A percentile compares a stretch with the other conserved stretches of the same genome.
Conservation (phyloP, 2,797 vertebrate species). For the Australoheros facetus region DNA sequence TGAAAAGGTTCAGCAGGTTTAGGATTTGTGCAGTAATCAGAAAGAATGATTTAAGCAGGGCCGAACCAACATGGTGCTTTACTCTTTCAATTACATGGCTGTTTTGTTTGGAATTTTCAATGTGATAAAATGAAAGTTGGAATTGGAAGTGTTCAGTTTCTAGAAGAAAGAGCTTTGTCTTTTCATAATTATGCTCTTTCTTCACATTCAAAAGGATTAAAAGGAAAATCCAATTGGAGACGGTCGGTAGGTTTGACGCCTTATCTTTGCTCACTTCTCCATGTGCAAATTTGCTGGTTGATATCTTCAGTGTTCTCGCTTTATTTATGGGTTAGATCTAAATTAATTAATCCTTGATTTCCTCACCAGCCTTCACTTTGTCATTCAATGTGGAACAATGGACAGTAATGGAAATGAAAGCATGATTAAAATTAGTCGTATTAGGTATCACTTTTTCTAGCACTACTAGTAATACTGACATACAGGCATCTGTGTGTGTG, state of each 20-base stretch:
- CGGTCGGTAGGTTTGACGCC: constrained; percentile 32
- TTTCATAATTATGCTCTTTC: constrained; percentile 51
- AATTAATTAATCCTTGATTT: constrained; percentile 37
- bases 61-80: constrained; percentile 1
- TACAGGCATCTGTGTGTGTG: not conserved
- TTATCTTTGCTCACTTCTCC: constrained; percentile 42
- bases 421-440: constrained; percentile 8
- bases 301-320: constrained; percentile 42
- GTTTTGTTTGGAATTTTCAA: constrained; percentile 19
- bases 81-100: constrained; percentile 25
- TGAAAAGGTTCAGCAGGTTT: not conserved
- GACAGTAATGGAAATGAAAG: constrained; percentile 17
- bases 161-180: constrained; percentile 36
- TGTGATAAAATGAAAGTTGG: constrained; percentile 33
- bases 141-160: constrained; percentile 37
- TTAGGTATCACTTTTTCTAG: not conserved
- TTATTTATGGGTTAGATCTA: constrained; percentile 43
- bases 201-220: constrained; percentile 40
- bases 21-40: not conserved
- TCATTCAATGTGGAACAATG: constrained; percentile 9
- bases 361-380: not conserved
- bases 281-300: constrained; percentile 46
- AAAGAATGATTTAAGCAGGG: not conserved
- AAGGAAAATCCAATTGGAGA: constrained; percentile 54
- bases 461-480: not conserved